phyloP scores from a whole-genome alignment of 2,113 vertebrate species.

The Ranitomeya variabilis region DNA sequence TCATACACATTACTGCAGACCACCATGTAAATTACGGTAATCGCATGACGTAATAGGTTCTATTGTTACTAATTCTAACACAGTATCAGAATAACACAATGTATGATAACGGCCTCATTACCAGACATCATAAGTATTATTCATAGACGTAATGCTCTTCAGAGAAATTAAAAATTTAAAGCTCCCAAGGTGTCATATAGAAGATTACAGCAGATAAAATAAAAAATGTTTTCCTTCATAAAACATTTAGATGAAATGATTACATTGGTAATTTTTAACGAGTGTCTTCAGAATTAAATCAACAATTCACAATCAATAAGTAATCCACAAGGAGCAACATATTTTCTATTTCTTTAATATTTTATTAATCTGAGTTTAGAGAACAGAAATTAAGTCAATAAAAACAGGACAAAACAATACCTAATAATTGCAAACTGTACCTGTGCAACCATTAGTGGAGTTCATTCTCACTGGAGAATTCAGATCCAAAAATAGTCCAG shows the following conservation, averaged over 20 bases:
- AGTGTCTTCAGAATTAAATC: neutral
- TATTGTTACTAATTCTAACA: no score
- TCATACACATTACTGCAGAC: neutral
- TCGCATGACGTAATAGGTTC: neutral
- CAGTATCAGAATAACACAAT: slow-evolving; percentile 64
- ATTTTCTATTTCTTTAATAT: neutral
- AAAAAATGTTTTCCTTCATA: slow-evolving; percentile 59
- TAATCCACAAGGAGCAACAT: neutral
- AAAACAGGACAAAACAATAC: neutral
- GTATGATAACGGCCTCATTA: slow-evolving; percentile 48
- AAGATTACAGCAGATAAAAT: slow-evolving; percentile 64
- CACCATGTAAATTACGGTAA: neutral
- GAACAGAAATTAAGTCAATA: slow-evolving; percentile 12
- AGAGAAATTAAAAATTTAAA: slow-evolving; percentile 58
- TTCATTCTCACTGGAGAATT: no score
- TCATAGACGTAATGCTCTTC: slow-evolving; percentile 55
- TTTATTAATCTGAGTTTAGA: slow-evolving; percentile 3
- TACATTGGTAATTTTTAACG: slow-evolving; percentile 46
- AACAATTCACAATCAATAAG: neutral
- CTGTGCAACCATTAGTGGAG: neutral
- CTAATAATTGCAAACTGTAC: neutral
- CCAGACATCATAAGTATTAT: slow-evolving; percentile 53
- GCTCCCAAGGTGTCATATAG: slow-evolving; percentile 52
- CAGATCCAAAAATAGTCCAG: neutral
- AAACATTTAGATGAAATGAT: slow-evolving; percentile 48